Base-by-base conservation (phyloP, 2,113 vertebrate species). In the Rafetus swinhoei region DNA sequence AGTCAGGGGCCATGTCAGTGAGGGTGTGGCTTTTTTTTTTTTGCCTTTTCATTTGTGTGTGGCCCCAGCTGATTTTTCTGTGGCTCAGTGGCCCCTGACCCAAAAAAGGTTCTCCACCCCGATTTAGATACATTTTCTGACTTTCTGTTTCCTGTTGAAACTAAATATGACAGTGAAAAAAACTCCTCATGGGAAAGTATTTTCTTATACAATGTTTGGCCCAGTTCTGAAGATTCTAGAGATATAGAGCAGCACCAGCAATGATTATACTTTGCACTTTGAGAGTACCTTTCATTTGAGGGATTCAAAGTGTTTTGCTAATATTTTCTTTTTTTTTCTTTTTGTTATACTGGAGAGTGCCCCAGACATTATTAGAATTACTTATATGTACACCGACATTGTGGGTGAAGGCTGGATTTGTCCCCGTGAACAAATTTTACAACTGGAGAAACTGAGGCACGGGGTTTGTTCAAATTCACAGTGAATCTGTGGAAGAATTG, bases 301-400 rank as follows among this genome's bases (percentile, higher is more conserved):
- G 3, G 18, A 77, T 62, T 88, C 79, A 9, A 89, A 83, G 29
- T 14, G 13, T 56, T 77, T 81, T 27, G 59, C 72, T 53, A 50
- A 84, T 11, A 39, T 0, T 0, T 1, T 22, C 8, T 54, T 21
- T 45, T 72, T 85, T 32, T 84, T 2, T 5, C 0, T 0, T 45
- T 2, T 24, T 1, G 25, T 0, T 45, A 29, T 59, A 52, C 57
- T 1, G 81, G 25, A 27, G 5, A 62, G 27, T 25, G 2, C 27
- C 59, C 27, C 81, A 18, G n/a, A 39, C 24, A 18, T 74, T 72
- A 15, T 1, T 13, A 0, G 50, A 1, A 29, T 2, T 52, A 80
- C 32, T 0, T 21, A 7, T 59, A 4, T 7, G 0, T 5, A 60
- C 56, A 57, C 11, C 12, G 59, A 13, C 5, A 24, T 27, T 12